Conservation (phyloP, 2,113 vertebrate genomes). For the Bostrychus sinensis region DNA sequence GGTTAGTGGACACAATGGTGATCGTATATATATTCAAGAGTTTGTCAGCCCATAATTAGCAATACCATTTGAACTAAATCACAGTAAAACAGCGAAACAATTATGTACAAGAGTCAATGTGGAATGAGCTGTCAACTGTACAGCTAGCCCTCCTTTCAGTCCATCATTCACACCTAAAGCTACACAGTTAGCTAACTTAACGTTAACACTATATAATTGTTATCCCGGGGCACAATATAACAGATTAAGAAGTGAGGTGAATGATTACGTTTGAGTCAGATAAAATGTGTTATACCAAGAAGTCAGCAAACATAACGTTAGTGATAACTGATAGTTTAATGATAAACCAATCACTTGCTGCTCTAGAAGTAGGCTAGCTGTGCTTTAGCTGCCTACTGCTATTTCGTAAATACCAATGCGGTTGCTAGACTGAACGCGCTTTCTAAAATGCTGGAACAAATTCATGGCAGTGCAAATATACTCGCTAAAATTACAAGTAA, state of each 20-base stretch:
- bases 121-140: constrained; percentile 11
- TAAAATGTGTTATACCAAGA: not conserved
- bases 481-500: constrained; percentile 13
- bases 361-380: constrained; percentile 40
- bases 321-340: constrained; percentile 33
- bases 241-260: not conserved
- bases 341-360: constrained; percentile 55
- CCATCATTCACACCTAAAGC: constrained; percentile 13
- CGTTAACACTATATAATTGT: no score
- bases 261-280: not conserved
- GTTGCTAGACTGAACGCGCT: constrained; percentile 14
- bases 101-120: not conserved
- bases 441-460: constrained; percentile 29
- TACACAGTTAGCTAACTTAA: constrained; percentile 40
- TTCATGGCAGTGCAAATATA: not conserved
- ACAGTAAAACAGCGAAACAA: not conserved
- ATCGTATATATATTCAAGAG: not conserved
- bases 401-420: constrained; percentile 50
- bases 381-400: constrained; percentile 55
- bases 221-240: constrained; percentile 1
- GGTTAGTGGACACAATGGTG: not conserved
- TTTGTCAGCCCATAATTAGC: not conserved
- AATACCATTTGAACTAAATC: not conserved
- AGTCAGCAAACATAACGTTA: not conserved
- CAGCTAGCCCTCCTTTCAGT: constrained; percentile 10